Evolutionary conservation across 92 coral and sea anemone species (phyloP).

Genomic region (Blastomussa wellsi): DNA sequence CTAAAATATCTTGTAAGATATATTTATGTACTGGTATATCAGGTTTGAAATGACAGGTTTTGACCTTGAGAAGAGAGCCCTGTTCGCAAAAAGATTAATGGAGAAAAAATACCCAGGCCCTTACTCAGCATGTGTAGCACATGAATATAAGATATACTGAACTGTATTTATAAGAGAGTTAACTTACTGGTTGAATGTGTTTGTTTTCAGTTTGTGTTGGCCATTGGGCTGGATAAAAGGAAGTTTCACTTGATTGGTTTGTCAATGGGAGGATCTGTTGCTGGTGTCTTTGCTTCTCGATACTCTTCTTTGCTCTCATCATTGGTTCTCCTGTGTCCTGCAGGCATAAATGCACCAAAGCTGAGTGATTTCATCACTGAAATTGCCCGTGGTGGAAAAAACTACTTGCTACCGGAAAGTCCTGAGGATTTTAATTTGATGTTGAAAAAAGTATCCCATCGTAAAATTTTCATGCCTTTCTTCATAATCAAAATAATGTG

Average conservation of each 20-base stretch:
- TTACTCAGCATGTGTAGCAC: slow-evolving; percentile 26
- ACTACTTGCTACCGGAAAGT: slow-evolving; percentile 77
- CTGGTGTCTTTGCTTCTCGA: slow-evolving; percentile 84
- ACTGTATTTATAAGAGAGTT: too few relatives aligned
- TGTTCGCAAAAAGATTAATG: too few relatives aligned
- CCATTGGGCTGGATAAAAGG: slow-evolving; percentile 73
- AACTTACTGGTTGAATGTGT: not conserved
- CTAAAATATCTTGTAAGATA: too few relatives aligned
- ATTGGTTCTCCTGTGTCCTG: slow-evolving; percentile 83
- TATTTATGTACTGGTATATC: too few relatives aligned
- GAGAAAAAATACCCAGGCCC: too few relatives aligned
- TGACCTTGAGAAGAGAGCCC: too few relatives aligned
- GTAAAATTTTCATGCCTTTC: slow-evolving; percentile 64
- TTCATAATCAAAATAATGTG: slow-evolving; percentile 64
- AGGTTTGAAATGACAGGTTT: too few relatives aligned
- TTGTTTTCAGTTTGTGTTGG: slow-evolving; percentile 80
- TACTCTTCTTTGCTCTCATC: slow-evolving; percentile 71
- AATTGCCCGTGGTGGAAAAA: slow-evolving; percentile 65
- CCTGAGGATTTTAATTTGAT: slow-evolving; percentile 78
- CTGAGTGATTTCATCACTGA: slow-evolving; percentile 73
- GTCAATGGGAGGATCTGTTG: slow-evolving; percentile 95
- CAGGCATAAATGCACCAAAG: slow-evolving; percentile 86
- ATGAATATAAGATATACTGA: not conserved
- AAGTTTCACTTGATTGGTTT: slow-evolving; percentile 80
- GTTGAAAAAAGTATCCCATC: slow-evolving; percentile 75